phyloP scores from a whole-genome alignment of 2,797 vertebrate genomes.

The Chelidonichthys spinosus region DNA sequence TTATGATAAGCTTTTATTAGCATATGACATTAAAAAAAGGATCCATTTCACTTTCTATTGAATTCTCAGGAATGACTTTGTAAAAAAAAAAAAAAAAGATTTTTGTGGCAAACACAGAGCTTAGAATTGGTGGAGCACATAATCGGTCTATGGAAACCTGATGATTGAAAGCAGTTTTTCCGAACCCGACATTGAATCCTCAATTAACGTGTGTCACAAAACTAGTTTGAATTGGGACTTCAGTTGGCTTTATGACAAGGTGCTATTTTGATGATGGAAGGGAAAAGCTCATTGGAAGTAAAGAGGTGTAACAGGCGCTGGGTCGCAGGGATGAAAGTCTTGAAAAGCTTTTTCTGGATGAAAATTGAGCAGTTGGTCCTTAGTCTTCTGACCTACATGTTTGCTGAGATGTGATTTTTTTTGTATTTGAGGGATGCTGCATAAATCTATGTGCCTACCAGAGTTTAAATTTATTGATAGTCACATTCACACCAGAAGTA shows the following conservation, averaged over 20 bases:
- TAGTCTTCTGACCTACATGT: slow-evolving; percentile 47
- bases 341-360: slow-evolving; percentile 55
- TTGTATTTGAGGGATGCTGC: slow-evolving; percentile 29
- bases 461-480: slow-evolving; percentile 15
- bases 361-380: slow-evolving; percentile 62
- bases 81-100: slow-evolving; percentile 63
- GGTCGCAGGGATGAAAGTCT: slow-evolving; percentile 64
- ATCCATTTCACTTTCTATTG: slow-evolving; percentile 83
- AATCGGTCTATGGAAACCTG: slow-evolving; percentile 82
- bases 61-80: slow-evolving; percentile 79
- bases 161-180: slow-evolving; percentile 81
- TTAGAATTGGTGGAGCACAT: slow-evolving; percentile 85
- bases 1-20: slow-evolving; percentile 85
- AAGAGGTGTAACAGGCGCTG: slow-evolving; percentile 74
- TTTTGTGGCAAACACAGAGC: slow-evolving; percentile 79
- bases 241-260: slow-evolving; percentile 82
- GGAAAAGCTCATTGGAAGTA: slow-evolving; percentile 78
- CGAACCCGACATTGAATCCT: slow-evolving; percentile 80
- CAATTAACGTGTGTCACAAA: slow-evolving; percentile 85
- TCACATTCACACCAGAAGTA: slow-evolving; percentile 36
- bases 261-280: slow-evolving; percentile 66
- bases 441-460: slow-evolving; percentile 7
- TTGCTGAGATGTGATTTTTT: slow-evolving; percentile 42
- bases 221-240: slow-evolving; percentile 83
- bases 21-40: slow-evolving; percentile 78